Conservation (phyloP, 2,888 invertebrate species). For the Lysandra bellargus region DNA sequence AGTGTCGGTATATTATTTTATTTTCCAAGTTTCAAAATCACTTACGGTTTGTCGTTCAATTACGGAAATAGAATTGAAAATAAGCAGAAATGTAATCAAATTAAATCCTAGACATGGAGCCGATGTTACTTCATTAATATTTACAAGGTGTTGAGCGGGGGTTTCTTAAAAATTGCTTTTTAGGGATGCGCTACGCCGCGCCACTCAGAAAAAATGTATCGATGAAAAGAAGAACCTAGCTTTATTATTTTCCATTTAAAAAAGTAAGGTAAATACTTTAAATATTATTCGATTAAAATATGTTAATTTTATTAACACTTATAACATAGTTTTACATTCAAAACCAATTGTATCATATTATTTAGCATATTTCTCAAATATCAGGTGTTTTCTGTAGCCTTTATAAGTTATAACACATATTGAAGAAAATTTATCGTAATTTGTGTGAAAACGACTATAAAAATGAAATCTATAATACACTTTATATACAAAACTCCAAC, state of each 20-base stretch:
- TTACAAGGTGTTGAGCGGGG: conserved; percentile 30
- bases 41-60: not conserved
- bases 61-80: conserved; percentile 19
- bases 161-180: conserved; percentile 38
- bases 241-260: not conserved
- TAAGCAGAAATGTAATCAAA: conserved; percentile 28
- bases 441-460: conserved; percentile 10
- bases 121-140: conserved; percentile 34
- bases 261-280: not conserved
- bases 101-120: conserved; percentile 28
- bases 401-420: conserved; percentile 15
- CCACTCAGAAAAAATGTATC: not conserved
- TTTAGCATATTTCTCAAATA: conserved; percentile 24
- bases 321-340: conserved; percentile 22
- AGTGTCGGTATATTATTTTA: not conserved
- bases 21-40: conserved; percentile 4
- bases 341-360: conserved; percentile 25
- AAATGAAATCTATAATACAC: conserved; percentile 9
- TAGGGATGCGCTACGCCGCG: conserved; percentile 34
- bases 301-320: conserved; percentile 20
- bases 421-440: conserved; percentile 1
- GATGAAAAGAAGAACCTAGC: not conserved
- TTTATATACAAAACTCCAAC: not conserved
- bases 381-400: conserved; percentile 20
- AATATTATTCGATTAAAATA: conserved; percentile 22